Base-by-base conservation (phyloP, 92 coral and sea anemone species). In the Heliopora coerulea region DNA sequence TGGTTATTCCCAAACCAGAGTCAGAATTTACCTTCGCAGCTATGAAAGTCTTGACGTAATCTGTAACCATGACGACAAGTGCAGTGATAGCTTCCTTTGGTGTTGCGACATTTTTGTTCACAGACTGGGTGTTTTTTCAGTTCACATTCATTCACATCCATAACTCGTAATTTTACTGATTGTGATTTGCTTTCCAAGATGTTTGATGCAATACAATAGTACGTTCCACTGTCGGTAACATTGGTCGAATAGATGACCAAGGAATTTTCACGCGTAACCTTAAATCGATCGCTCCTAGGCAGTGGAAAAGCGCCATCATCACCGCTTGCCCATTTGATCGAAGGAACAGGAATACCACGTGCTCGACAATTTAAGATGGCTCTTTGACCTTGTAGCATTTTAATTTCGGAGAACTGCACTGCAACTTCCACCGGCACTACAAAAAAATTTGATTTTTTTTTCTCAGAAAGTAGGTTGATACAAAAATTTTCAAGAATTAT, bases 291-390 rank as follows among this genome's bases (percentile, higher is more conserved):
- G 74, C 86, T 92, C 83, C 83, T 11, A 54, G 96, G 91, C 59
- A 93, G 86, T 75, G 98, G 96, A 79, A 26, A 86, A 82, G 88
- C 96, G 6, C 96, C 98, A 48, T 93, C 91, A 27, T 75, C 72
- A 54, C 98, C 98, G 54, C 85, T 74, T 14, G 98, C 98, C 98
- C 98, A 93, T 1, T 96, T 96, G 25, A 93, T 90, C 69, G 85
- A 91, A 25, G 98, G 98, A n/a, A 91, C 89, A 63, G 98, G 98
- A 70, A 90, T 88, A 2, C 98, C 98, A 32, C 98, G 93, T 39
- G 98, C 96, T 30, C 89, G 86, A 82, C 98, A 93, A 65, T 82
- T 84, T 59, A 93, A 86, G 21, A 93, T 84, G 33, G 89, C 95
- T 7, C 88, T 81, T 20, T 86, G 72, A n/a, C 92, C 91, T 72